Evolutionary conservation across 2,888 invertebrate species (phyloP), one percentile per base, ranked within the genome.

Genomic region (Andricus curvator): DNA sequence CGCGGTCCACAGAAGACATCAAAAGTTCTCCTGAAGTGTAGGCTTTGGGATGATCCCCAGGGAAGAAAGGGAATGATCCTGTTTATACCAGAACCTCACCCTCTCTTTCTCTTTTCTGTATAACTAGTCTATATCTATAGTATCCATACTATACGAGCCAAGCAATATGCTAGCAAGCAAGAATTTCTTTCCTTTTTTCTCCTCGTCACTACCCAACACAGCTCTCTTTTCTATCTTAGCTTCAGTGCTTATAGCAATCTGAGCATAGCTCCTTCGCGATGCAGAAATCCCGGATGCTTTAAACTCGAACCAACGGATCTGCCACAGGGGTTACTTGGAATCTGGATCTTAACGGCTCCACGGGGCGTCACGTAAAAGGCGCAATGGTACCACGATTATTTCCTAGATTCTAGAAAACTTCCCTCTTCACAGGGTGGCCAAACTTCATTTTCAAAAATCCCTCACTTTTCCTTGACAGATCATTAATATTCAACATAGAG

Each of bases 41-140:
- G 81, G 80, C 80, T 80, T 81, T 81, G 77, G 81, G 83, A 84
- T 82, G 84, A 83, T 83, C 83, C 84, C 84, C 79, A 77, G 83
- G 79, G 83, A 83, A 81, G 83, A 84, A 84, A 83, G 83, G 84
- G 67, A 84, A 84, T 84, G 82, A 84, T 84, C 83, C 82, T 84
- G 83, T 83, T 84, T 84, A 60, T 60, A 83, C 84, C 80, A 83
- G 81, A 62, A 62, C 62, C 77, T 25, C 37, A 37, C 76, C 67
- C 67, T 77, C 74, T 81, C 51, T 68, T 64, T 84, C 81, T 48
- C 44, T 48, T 22, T 48, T 68, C 22, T 41, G 22, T 22, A 22
- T 20, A 60, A 60, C 60, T 60, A 22, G 22, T 60, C 64, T 64
- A 25, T 64, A 64, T 56, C n/a, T 56, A 56, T 80, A 83, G 44